phyloP scores from a whole-genome alignment of 2,888 invertebrate species.

The Oscheius onirici region DNA sequence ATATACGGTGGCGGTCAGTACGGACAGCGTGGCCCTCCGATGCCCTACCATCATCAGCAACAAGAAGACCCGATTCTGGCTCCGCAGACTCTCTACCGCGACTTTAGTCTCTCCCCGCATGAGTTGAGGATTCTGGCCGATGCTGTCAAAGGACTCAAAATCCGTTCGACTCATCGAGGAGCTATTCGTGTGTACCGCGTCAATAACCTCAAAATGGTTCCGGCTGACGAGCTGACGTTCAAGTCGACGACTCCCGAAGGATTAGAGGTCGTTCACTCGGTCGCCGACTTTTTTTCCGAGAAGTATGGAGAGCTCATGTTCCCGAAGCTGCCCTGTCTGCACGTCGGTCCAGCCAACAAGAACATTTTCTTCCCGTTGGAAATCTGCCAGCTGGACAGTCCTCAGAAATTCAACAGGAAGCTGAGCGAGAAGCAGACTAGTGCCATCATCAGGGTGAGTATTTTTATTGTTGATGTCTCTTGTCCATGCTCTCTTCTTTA shows the following conservation, averaged over 20 bases:
- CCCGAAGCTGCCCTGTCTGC: slow-evolving; percentile 67
- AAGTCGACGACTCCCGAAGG: slow-evolving; percentile 53
- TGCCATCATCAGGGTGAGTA: slow-evolving; percentile 57
- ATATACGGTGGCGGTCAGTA: slow-evolving; percentile 32
- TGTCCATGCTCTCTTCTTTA: background rate
- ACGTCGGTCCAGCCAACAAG: slow-evolving; percentile 66
- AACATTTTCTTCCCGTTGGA: slow-evolving; percentile 67
- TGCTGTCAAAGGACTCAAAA: slow-evolving; percentile 59
- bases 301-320: slow-evolving; percentile 58
- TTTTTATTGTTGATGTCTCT: too few relatives aligned
- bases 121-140: slow-evolving; percentile 56
- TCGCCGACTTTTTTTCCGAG: slow-evolving; percentile 65
- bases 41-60: background rate
- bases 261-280: slow-evolving; percentile 51
- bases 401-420: slow-evolving; percentile 67
- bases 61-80: slow-evolving; percentile 10
- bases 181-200: slow-evolving; percentile 65
- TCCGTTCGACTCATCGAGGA: slow-evolving; percentile 60
- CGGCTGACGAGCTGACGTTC: slow-evolving; percentile 62
- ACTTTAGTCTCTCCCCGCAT: slow-evolving; percentile 53
- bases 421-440: slow-evolving; percentile 65
- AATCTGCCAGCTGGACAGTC: slow-evolving; percentile 60
- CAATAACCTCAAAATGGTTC: slow-evolving; percentile 56
- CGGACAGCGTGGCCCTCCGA: slow-evolving; percentile 22
- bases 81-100: slow-evolving; percentile 45